Evolutionary conservation across 2,888 invertebrate genomes (phyloP).

Genomic region (Trachelus troglodyta): DNA sequence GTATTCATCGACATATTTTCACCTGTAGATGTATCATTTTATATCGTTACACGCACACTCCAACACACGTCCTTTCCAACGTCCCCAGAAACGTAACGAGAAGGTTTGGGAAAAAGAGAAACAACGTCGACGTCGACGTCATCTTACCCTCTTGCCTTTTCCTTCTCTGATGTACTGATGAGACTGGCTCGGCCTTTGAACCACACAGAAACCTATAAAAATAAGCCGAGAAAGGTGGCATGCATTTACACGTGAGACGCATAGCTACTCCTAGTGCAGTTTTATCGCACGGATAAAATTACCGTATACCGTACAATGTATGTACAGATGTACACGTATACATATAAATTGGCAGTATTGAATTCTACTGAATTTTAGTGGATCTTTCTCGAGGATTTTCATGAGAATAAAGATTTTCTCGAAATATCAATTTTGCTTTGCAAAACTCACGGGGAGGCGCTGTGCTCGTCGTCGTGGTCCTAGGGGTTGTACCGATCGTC

Average conservation of each 20-base stretch:
- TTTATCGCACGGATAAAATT: not conserved
- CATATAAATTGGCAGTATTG: not conserved
- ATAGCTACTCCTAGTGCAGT: not conserved
- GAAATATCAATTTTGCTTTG: not conserved
- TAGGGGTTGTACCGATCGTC: conserved; percentile 45
- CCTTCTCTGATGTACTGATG: conserved; percentile 89
- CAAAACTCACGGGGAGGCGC: conserved; percentile 66
- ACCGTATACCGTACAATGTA: too few species aligned
- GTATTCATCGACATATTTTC: not conserved
- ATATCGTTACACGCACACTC: not conserved
- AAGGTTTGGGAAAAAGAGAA: not conserved
- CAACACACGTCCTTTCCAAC: not conserved
- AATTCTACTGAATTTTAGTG: not conserved
- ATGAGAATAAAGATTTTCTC: not conserved
- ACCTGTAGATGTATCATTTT: not conserved
- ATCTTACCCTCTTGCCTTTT: conserved; percentile 83
- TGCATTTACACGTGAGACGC: not conserved
- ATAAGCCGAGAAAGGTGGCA: conserved; percentile 1
- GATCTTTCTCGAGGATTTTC: not conserved
- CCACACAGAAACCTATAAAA: conserved; percentile 81
- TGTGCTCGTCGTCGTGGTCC: conserved; percentile 62
- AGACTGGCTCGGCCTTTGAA: conserved; percentile 84
- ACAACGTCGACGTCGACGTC: not conserved
- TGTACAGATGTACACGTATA: too few species aligned
- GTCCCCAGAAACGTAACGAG: not conserved